These are phyloP conservation scores for Lathamus discolor DNA, from an alignment of 2,113 vertebrate genomes.

Conservation along the genomic window DNA sequence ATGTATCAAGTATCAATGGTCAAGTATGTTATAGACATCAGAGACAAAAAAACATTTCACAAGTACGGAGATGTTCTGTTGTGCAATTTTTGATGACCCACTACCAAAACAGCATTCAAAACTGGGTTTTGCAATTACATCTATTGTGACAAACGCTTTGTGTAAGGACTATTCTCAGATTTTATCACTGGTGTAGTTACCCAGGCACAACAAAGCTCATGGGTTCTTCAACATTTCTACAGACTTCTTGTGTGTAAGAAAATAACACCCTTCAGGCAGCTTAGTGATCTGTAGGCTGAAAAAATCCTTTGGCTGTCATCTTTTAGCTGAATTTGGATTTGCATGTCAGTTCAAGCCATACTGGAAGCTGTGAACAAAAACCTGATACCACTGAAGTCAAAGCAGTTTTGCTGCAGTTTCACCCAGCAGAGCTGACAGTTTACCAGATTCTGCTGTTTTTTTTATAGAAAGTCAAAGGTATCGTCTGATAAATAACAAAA, in stretches of 20 bases:
- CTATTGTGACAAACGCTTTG: background rate
- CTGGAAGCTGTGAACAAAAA: background rate
- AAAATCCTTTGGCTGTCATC: background rate
- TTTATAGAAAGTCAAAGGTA: background rate
- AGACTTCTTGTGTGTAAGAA: background rate
- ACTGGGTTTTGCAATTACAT: background rate
- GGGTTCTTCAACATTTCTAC: background rate
- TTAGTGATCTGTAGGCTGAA: background rate
- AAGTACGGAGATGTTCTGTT: background rate
- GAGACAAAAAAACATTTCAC: background rate
- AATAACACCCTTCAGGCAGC: background rate
- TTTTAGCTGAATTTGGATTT: constrained; percentile 1
- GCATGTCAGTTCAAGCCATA: background rate
- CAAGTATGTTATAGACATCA: background rate
- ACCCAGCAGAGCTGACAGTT: background rate
- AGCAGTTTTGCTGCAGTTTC: background rate
- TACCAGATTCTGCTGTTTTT: background rate
- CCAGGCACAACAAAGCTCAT: accelerated
- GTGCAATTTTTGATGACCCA: background rate
- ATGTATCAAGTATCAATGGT: background rate
- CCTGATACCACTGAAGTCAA: background rate
- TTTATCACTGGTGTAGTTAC: background rate
- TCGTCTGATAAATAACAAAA: background rate
- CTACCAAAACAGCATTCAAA: background rate
- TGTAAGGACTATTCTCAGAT: background rate